Evolutionary conservation across 1,140 invertebrate species (phyloP), one percentile per base, ranked within the genome.

Genomic region (Drosophila teissieri): DNA sequence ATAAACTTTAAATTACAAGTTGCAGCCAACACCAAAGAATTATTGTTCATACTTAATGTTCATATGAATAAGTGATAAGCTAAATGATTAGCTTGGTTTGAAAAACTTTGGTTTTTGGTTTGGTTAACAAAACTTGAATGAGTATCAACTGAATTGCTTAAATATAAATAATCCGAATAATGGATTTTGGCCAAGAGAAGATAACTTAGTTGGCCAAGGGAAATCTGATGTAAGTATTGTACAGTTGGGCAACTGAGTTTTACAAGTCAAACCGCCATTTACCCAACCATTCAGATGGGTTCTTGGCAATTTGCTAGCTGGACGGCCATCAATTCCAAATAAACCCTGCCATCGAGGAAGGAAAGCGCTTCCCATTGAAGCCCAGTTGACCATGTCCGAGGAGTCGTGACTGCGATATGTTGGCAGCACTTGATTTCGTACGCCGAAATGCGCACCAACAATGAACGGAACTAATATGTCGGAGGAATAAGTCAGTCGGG

Each of bases 381-480:
- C 39, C 39, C 67, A 78, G 46, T 42, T 78, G 75, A 45, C 56
- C 67, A 63, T 62, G 77, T 53, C 37, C 52, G 27, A 70, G 3
- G 27, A 70, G 27, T 77, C 52, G 45, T 73, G 61, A 76, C 51
- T 62, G 53, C 63, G 54, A 73, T 69, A 69, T 82, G 57, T 73
- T 77, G 45, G 53, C 64, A 46, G 49, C 57, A 76, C 78, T 80
- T 80, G 54, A 80, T 68, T 73, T 76, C 40, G 31, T 57, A 57
- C 55, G 76, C 61, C 62, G 55, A 79, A 79, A 53, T 68, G 77
- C 57, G 57, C 72, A 65, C 58, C 45, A 68, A 82, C 74, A 82
- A 82, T 78, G 69, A 31, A 39, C 68, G 69, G 48, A 70, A 57
- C 65, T 62, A 60, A 82, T 82, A 82, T 78, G 57, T 78, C 57